Conservation (phyloP, 1,140 invertebrate species). For the Euglossa dilemma region DNA sequence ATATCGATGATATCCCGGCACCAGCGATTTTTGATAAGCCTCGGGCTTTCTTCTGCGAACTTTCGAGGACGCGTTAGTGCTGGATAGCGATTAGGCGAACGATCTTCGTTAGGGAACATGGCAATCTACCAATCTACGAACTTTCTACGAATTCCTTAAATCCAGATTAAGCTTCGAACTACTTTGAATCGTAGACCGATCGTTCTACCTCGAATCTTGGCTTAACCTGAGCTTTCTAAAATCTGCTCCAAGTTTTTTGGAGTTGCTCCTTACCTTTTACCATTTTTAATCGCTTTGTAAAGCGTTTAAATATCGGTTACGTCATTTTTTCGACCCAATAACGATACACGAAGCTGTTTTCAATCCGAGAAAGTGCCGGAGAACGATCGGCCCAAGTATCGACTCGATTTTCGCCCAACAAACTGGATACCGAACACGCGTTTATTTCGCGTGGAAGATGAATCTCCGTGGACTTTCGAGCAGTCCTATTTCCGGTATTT, state of each 20-base stretch:
- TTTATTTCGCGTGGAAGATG: slow-evolving; percentile 6
- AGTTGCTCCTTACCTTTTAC: not conserved
- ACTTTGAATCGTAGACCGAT: not conserved
- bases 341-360: too few species aligned
- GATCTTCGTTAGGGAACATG: slow-evolving; percentile 13
- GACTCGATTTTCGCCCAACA: too few species aligned
- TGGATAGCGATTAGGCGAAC: not conserved
- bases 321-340: too few species aligned
- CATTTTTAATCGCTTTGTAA: too few species aligned
- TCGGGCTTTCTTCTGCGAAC: too few species aligned
- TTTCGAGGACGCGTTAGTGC: too few species aligned
- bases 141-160: slow-evolving; percentile 19
- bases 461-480: not conserved
- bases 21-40: not conserved
- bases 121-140: slow-evolving; percentile 6
- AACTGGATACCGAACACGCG: not conserved
- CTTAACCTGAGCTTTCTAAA: not conserved
- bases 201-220: not conserved
- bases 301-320: too few species aligned
- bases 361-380: too few species aligned
- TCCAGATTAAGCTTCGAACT: slow-evolving; percentile 7
- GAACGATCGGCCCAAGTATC: too few species aligned
- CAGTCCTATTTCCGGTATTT: slow-evolving; percentile 9
- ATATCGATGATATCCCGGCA: not conserved
- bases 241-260: not conserved